Percentiles rank a stretch among this genome's conserved stretches.
Evolutionary conservation across 2,888 invertebrate species (phyloP).

Genomic region (Drosophila incognita): DNA sequence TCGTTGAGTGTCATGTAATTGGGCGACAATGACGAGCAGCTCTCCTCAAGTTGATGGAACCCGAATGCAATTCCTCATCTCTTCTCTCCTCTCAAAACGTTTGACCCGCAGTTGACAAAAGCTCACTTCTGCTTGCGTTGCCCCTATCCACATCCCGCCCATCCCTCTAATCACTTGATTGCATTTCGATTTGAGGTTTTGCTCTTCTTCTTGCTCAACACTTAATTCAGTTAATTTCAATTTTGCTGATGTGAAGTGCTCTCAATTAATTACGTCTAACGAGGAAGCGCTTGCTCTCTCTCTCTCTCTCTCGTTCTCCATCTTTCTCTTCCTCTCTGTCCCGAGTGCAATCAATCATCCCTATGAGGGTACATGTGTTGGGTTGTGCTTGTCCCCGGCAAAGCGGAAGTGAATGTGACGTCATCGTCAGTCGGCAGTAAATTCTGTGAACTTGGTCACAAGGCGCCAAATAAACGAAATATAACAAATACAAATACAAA

Average conservation of each 20-base stretch:
- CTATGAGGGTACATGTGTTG: constrained; percentile 20
- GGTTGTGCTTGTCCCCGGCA: constrained; percentile 2
- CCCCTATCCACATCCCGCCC: background rate
- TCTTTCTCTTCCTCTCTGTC: background rate
- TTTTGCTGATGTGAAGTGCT: constrained; percentile 23
- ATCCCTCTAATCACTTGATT: constrained; percentile 31
- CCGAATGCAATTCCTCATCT: constrained; percentile 1
- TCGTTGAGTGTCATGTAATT: constrained; percentile 54
- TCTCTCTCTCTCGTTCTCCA: too few relatives aligned
- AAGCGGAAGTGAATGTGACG: constrained; percentile 49
- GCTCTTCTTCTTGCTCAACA: constrained; percentile 12
- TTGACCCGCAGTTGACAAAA: constrained; percentile 58
- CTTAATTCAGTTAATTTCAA: constrained; percentile 71
- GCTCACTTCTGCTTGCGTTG: background rate
- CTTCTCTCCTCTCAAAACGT: constrained; percentile 3
- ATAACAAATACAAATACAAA: constrained; percentile 20
- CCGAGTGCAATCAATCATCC: constrained; percentile 20
- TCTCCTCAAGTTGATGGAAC: constrained; percentile 15
- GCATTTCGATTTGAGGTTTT: constrained; percentile 56
- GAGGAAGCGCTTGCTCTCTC: background rate
- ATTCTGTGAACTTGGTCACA: constrained; percentile 33
- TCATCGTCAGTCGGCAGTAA: constrained; percentile 28
- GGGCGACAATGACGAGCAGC: constrained; percentile 48
- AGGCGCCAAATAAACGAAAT: constrained; percentile 27
- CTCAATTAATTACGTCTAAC: constrained; percentile 57